A percentile compares a stretch with the other conserved stretches of the same genome.
Conservation (phyloP, 2,888 invertebrate genomes). For the Dryobota labecula region DNA sequence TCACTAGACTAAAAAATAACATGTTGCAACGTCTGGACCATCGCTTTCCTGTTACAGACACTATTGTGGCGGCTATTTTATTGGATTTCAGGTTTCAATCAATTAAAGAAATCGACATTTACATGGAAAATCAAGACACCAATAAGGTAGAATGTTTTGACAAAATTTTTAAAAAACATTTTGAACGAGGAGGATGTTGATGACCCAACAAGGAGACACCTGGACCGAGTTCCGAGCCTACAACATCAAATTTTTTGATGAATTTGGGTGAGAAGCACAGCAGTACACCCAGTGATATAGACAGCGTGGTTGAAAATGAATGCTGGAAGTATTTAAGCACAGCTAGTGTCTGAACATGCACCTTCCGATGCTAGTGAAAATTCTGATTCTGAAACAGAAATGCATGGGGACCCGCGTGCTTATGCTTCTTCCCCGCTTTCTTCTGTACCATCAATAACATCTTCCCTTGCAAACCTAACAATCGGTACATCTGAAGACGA, state of each 20-base stretch:
- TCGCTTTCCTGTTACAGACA: background rate
- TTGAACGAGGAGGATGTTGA: background rate
- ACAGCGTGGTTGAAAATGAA: conserved; percentile 1
- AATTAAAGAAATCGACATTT: background rate
- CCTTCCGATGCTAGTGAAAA: too few relatives aligned
- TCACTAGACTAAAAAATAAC: background rate
- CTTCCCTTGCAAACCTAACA: too few relatives aligned
- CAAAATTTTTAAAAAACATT: background rate
- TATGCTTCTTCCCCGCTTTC: too few relatives aligned
- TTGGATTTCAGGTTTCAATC: conserved; percentile 3
- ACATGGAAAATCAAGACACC: background rate
- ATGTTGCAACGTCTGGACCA: conserved; percentile 1
- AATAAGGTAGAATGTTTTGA: background rate
- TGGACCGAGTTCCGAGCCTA: conserved; percentile 3
- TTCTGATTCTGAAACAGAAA: too few relatives aligned
- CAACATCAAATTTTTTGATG: background rate
- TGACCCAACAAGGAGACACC: background rate
- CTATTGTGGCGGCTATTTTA: background rate
- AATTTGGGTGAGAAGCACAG: background rate
- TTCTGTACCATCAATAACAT: too few relatives aligned
- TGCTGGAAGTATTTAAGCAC: background rate
- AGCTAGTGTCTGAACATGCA: too few relatives aligned
- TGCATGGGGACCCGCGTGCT: too few relatives aligned
- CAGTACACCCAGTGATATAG: background rate
- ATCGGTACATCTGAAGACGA: too few relatives aligned